These are phyloP conservation scores for Epinephelus coioides DNA, from an alignment of 2,797 vertebrate species.

Conservation along the genomic window DNA sequence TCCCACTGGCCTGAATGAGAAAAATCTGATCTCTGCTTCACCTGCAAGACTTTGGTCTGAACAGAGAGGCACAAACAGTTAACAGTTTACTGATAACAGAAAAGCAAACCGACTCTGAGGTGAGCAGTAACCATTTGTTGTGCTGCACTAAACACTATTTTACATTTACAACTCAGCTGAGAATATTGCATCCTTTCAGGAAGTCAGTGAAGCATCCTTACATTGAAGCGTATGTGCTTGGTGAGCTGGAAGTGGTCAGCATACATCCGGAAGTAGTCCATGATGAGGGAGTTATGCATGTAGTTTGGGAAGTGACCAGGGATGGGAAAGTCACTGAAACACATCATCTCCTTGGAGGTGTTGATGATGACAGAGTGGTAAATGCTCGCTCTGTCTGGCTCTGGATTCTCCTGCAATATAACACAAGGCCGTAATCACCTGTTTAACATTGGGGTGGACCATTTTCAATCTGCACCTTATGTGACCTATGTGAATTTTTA, in stretches of 20 bases:
- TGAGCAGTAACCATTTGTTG: neutral
- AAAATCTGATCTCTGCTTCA: slow-evolving; percentile 87
- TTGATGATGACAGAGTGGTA: slow-evolving; percentile 94
- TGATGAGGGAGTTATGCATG: slow-evolving; percentile 88
- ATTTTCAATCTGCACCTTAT: too few species aligned
- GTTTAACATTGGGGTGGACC: too few species aligned
- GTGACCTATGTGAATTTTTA: too few species aligned
- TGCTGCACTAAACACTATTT: too few species aligned
- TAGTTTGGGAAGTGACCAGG: slow-evolving; percentile 91
- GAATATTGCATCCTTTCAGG: neutral
- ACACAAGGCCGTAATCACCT: too few species aligned
- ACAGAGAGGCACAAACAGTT: slow-evolving; percentile 29
- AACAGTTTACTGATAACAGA: neutral
- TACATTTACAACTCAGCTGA: too few species aligned
- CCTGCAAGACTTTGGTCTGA: slow-evolving; percentile 88
- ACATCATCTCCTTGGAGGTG: slow-evolving; percentile 94
- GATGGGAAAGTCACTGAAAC: slow-evolving; percentile 91
- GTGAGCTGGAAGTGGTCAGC: slow-evolving; percentile 86
- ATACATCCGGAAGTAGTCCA: slow-evolving; percentile 91
- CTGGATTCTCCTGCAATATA: slow-evolving; percentile 87
- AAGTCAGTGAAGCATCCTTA: slow-evolving; percentile 74
- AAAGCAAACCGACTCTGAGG: neutral
- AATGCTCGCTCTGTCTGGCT: slow-evolving; percentile 89
- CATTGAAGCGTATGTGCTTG: slow-evolving; percentile 87
- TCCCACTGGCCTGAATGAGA: slow-evolving; percentile 90